Base-by-base conservation (phyloP, 2,888 invertebrate genomes). In the Chymomyza procnemis region DNA sequence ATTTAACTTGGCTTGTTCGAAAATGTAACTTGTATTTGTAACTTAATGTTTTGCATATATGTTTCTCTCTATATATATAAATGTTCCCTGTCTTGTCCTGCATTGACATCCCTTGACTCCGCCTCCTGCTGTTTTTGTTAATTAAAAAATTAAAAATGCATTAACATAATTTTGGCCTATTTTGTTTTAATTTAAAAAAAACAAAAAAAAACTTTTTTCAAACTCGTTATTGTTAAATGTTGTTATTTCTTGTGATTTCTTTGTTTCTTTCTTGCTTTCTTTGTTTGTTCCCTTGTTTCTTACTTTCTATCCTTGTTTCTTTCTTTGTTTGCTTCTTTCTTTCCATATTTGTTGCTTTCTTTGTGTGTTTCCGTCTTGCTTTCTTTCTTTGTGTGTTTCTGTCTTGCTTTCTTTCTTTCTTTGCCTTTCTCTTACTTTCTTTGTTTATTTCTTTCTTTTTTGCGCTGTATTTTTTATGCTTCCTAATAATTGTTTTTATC, bases 301-400 rank as follows among this genome's bases (percentile, higher is more conserved):
- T n/a, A n/a, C n/a, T n/a, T n/a, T n/a, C n/a, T n/a, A n/a, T n/a
- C n/a, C n/a, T n/a, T n/a, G n/a, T n/a, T n/a, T n/a, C n/a, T n/a
- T n/a, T n/a, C n/a, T n/a, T 1, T 57, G n/a, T 26, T 54, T 3
- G 30, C 46, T 16, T 18, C 14, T 67, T 69, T 18, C 16, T 48
- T 30, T 21, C 8, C 4, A 22, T 22, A 22, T 22, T 22, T 22
- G 2, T 22, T 4, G 2, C 19, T 67, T 71, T 18, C 34, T 47
- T 30, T 21, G 16, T 48, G 64, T 58, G 48, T 69, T 59, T 66
- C 64, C 41, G 57, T 70, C 59, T 64, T 56, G 50, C 61, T 21
- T 34, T 19, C 12, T 18, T 56, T 59, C 47, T 8, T 30, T 22
- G 22, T 47, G 47, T n/a, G 8, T 12, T 61, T 50, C n/a, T 4